These are phyloP conservation scores for Oedothorax gibbosus DNA, from an alignment of 1,140 invertebrate species.

Conservation along the genomic window DNA sequence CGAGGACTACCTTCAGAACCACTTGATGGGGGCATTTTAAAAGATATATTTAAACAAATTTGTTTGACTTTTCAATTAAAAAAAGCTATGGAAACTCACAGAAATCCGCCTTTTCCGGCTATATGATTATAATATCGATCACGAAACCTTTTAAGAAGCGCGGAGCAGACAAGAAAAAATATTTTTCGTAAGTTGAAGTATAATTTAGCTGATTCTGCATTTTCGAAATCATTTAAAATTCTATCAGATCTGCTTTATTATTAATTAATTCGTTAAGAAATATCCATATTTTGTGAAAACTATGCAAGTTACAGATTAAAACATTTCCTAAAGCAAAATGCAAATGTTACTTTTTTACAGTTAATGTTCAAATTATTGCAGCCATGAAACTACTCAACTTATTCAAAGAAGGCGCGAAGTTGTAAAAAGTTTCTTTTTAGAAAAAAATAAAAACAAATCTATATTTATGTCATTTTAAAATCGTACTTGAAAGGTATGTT, in stretches of 20 bases:
- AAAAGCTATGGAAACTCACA: neutral
- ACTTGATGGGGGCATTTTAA: constrained; percentile 50
- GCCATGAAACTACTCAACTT: neutral
- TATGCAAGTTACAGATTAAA: too few relatives aligned
- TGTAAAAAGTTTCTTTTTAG: neutral
- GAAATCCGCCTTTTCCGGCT: neutral
- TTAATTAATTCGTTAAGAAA: too few relatives aligned
- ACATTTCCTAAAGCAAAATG: too few relatives aligned
- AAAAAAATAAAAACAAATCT: neutral
- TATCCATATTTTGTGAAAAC: too few relatives aligned
- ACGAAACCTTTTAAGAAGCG: neutral
- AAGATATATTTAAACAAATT: neutral
- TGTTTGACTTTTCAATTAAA: neutral
- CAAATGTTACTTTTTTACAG: too few relatives aligned
- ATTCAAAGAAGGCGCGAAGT: neutral
- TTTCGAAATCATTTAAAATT: too few relatives aligned
- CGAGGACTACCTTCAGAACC: constrained; percentile 43
- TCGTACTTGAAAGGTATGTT: too few relatives aligned
- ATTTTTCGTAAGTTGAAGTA: too few relatives aligned
- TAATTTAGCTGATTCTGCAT: too few relatives aligned
- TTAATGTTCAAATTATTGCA: neutral
- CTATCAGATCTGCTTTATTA: too few relatives aligned
- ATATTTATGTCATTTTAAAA: neutral
- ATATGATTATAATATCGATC: neutral
- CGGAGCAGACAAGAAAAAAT: neutral